Conservation (phyloP, 2,113 vertebrate species). For the Cinclus cinclus region DNA sequence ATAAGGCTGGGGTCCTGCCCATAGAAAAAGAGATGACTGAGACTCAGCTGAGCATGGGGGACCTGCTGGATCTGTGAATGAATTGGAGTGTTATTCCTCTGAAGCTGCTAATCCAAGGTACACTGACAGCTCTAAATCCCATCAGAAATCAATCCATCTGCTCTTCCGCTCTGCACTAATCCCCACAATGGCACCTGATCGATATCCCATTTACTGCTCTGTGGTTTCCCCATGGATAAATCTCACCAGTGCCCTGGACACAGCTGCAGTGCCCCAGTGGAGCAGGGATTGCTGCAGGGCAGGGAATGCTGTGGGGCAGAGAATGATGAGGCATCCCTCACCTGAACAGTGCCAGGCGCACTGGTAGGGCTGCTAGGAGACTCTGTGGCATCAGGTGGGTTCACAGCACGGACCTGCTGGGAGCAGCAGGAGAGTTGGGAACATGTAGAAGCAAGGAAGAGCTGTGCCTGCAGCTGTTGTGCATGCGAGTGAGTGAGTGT, state of each 20-base stretch:
- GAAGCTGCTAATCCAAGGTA: neutral
- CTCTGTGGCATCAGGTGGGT: neutral
- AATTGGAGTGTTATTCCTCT: neutral
- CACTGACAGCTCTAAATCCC: neutral
- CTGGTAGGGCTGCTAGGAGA: neutral
- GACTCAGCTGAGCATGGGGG: neutral
- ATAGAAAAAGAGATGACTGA: neutral
- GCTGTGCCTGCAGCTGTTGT: neutral
- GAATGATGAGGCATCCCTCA: neutral
- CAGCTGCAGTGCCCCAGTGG: fast-evolving
- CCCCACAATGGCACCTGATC: neutral
- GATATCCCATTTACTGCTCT: neutral
- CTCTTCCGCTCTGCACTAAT: neutral
- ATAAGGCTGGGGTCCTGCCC: neutral
- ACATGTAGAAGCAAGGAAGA: neutral
- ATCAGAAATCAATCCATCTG: neutral
- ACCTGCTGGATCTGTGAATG: neutral
- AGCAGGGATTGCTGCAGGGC: neutral
- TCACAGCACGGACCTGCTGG: neutral
- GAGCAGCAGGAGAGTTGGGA: neutral
- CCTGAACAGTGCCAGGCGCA: neutral
- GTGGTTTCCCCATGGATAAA: neutral
- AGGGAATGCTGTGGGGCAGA: neutral
- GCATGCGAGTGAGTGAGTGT: too few species aligned
- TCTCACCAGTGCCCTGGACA: fast-evolving